Base-by-base conservation (phyloP, 1,140 invertebrate genomes). In the Galleria mellonella region DNA sequence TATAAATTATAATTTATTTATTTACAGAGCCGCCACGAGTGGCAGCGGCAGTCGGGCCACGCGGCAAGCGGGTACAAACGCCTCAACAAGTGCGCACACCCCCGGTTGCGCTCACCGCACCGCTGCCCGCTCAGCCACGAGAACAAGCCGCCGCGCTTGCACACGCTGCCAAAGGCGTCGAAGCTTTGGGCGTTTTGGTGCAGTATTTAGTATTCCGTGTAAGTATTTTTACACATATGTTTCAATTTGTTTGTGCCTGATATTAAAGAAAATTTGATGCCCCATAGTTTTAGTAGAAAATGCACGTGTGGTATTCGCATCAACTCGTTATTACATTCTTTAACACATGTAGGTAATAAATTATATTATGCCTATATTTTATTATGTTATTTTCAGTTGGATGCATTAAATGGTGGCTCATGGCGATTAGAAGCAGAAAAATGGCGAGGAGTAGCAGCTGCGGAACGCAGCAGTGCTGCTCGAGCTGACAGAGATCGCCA, bases 171-270 rank as follows among this genome's bases (percentile, higher is more conserved):
- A 85, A 86, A 56, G 87, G 89, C 14, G 87, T 92, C 6, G 90
- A 93, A 69, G 92, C 91, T 0, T 75, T 94, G 14, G 91, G 91
- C 10, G 88, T 93, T 12, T 87, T 92, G 23, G 88, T 93, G 32
- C 91, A 93, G 64, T 92, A 93, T 74, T 83, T 93, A 38, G 91
- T 92, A 48, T 89, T 89, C 70, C 88, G 92, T 73, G 92, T 94
- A 78, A 89, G 89, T 74, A 46, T 36, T 38, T 36, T 9, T 47
- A 11, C 6, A 27, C 8, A 2, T 13, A 41, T 9, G 9, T 8
- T 14, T 13, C 9, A 23, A 28, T 23, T 23, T 23, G 17, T n/a
- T n/a, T n/a, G n/a, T n/a, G n/a, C n/a, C n/a, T n/a, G n/a, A n/a
- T n/a, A n/a, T n/a, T n/a, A n/a, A n/a, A n/a, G n/a, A n/a, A n/a